Conservation (phyloP, 2,888 invertebrate genomes). For the Trissoscelio sp. region DNA sequence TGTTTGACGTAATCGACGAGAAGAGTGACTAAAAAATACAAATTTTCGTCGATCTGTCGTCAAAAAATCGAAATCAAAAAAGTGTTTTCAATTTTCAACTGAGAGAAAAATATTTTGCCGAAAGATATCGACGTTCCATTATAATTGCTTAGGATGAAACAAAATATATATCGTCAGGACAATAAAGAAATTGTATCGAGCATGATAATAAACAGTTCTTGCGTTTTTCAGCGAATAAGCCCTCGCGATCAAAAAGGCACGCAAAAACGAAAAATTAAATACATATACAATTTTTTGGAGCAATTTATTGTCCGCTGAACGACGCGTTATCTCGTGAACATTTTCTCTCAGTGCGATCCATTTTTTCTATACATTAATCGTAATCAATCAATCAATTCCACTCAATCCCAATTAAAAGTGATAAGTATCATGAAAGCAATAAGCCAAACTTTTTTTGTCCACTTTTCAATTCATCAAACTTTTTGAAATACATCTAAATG, state of each 20-base stretch:
- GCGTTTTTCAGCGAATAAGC: neutral
- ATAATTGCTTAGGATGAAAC: neutral
- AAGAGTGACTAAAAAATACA: no score
- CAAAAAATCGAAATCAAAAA: neutral
- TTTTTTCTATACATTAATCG: neutral
- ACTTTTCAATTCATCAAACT: no score
- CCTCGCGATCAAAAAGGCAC: neutral
- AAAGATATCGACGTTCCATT: neutral
- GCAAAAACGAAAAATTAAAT: neutral
- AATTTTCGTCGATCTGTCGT: no score
- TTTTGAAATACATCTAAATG: neutral
- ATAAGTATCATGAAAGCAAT: neutral
- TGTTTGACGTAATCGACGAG: no score
- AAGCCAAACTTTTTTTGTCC: no score
- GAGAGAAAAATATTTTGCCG: slow-evolving; percentile 20
- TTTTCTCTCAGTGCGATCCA: slow-evolving; percentile 8
- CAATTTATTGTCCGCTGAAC: neutral
- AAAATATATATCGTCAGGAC: slow-evolving; percentile 26
- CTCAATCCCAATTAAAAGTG: neutral
- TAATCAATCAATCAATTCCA: neutral
- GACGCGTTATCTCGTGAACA: neutral
- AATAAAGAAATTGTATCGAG: slow-evolving; percentile 27
- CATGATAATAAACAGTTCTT: neutral
- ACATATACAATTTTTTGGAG: neutral
- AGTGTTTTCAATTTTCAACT: slow-evolving; percentile 1